phyloP scores from a whole-genome alignment of 2,797 vertebrate genomes.

The Aulostomus chinensis region DNA sequence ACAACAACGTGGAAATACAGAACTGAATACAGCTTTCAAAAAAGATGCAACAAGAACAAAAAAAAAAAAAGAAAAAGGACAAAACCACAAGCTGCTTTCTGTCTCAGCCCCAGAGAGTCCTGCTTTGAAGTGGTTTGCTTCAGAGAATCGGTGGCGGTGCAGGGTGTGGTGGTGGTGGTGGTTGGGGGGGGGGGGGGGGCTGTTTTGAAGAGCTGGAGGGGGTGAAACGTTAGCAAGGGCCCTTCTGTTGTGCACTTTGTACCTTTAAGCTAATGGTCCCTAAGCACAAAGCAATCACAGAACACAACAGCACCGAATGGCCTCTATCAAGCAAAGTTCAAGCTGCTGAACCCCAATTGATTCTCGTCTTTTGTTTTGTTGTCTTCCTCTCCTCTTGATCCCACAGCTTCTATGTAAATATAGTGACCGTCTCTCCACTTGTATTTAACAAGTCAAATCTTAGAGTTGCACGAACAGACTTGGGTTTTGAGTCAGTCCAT shows the following conservation, averaged over 20 bases:
- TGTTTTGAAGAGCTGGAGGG: not conserved
- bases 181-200: not conserved
- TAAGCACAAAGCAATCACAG: constrained; percentile 49
- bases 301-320: constrained; percentile 27
- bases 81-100: constrained; percentile 70
- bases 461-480: not conserved
- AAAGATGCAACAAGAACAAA: constrained; percentile 49
- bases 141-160: no score
- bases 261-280: constrained; percentile 45
- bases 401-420: no score
- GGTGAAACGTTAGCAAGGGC: constrained; percentile 38
- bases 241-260: constrained; percentile 52
- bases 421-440: no score
- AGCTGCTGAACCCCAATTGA: constrained; percentile 28
- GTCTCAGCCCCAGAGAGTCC: constrained; percentile 58
- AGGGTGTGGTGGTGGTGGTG: no score
- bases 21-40: constrained; percentile 67
- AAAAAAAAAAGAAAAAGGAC: constrained; percentile 29
- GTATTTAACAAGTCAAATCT: not conserved
- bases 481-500: constrained; percentile 45
- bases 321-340: no score
- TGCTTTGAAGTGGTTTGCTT: constrained; percentile 78
- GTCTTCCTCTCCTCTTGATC: no score
- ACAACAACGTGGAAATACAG: constrained; percentile 71
- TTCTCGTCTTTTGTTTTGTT: constrained; percentile 9